Evolutionary conservation across 1,140 invertebrate species (phyloP), one percentile per base, ranked within the genome.

Genomic region (Mya arenaria): DNA sequence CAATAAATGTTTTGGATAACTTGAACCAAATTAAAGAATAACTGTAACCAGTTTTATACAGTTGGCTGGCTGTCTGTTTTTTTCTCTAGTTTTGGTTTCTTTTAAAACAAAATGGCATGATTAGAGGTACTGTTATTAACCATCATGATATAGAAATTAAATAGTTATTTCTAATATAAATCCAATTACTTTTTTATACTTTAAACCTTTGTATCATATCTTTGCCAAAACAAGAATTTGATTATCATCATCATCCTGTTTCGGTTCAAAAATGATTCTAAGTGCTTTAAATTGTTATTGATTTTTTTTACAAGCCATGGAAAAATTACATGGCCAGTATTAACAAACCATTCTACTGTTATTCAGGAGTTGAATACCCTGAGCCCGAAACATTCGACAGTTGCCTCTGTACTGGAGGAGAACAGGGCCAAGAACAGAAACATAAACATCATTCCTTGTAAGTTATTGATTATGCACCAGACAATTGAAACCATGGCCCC

Each of bases 381-480:
- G 19, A 98, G 98, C 13, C 94, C 97, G 4, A 97, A 98, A 87
- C 97, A 98, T 90, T 94, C 96, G 25, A 94, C 93, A 77, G 95
- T 96, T 39, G 98, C 97, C 41, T 97, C 98, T 0, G 97, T 99
- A 94, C 93, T 99, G 73, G 97, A 98, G 10, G 97, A 96, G 79
- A 99, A 99, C 94, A 94, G 98, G 66, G 97, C 97, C 0, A 99
- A 99, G 93, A 99, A 99, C 94, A 95, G 98, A 17, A 99, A 99
- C 92, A 99, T 98, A 30, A 99, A 99, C 93, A 99, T 99, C 92
- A 94, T 99, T 82, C 98, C 98, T 0, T 99, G 99, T 87, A 86
- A 89, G 89, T 87, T 34, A 34, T 25, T n/a, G 8, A 52, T 52
- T 3, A n/a, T n/a, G n/a, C 25, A 3, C 48, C 19, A n/a, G n/a